Evolutionary conservation across 1,140 invertebrate species (phyloP).

Genomic region (Diabrotica undecimpunctata): DNA sequence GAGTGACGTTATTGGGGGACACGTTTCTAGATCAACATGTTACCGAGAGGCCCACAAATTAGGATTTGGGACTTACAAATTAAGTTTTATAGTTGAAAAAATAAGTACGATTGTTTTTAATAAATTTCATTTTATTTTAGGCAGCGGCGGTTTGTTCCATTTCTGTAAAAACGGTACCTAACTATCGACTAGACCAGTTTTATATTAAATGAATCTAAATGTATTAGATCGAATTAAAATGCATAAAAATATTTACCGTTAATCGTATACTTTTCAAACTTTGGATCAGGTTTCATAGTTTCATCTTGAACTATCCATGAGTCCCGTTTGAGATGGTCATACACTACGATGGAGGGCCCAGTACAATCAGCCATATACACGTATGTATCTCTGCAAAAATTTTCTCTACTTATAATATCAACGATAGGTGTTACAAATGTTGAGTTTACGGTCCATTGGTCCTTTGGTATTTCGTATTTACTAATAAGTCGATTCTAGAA

Average conservation of each 20-base stretch:
- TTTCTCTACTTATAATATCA: constrained; percentile 51
- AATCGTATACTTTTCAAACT: constrained; percentile 62
- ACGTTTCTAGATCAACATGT: too few species aligned
- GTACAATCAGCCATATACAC: constrained; percentile 70
- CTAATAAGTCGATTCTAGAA: not conserved
- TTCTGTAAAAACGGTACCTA: too few species aligned
- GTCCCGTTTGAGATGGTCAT: constrained; percentile 54
- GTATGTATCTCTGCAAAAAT: constrained; percentile 56
- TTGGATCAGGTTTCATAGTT: constrained; percentile 66
- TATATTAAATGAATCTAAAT: too few species aligned
- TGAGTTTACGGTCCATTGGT: not conserved
- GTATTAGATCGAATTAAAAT: too few species aligned
- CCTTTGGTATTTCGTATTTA: constrained; percentile 3
- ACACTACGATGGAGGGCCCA: constrained; percentile 62
- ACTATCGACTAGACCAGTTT: too few species aligned
- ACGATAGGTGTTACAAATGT: constrained; percentile 50
- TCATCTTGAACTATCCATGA: constrained; percentile 67
- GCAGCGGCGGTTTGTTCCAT: too few species aligned
- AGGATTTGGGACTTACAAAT: too few species aligned
- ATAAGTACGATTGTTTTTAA: too few species aligned
- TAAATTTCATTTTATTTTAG: too few species aligned
- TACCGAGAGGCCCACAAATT: too few species aligned
- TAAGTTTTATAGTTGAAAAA: too few species aligned
- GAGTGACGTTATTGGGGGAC: too few species aligned
- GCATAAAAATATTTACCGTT: constrained; percentile 23